Evolutionary conservation across 1,140 invertebrate species (phyloP), one percentile per base, ranked within the genome.

Genomic region (Cydia splendana): DNA sequence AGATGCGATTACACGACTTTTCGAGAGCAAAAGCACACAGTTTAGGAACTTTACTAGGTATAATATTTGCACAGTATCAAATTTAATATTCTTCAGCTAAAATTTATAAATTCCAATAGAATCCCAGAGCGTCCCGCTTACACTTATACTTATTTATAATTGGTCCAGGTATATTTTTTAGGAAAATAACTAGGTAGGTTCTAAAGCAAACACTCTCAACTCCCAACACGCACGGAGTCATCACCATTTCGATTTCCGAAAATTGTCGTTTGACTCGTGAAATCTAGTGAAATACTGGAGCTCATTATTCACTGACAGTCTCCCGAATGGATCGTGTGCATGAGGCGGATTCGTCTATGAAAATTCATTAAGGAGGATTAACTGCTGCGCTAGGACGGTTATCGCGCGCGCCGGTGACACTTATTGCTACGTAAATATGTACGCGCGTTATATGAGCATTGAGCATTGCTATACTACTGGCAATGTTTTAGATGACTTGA

Each of bases 361-460:
- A 83, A 83, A 81, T 83, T 84, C 78, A 84, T 84, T 83, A 83
- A 81, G 77, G 71, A 62, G 81, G 81, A 82, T 84, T 82, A 81
- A 84, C 77, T 77, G 71, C 76, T 57, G 77, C 65, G 75, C 78
- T 78, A 62, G 65, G 65, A 65, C 65, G 20, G 65, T 77, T 76
- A 79, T 79, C 71, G 76, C 65, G 34, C 48, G 51, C 65, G 51
- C 38, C 76, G 71, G 15, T 82, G 76, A 79, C 78, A 77, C 74
- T 76, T 78, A 79, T 78, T 79, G 81, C 45, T 76, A 76, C 74
- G 65, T 77, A 78, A 78, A 81, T 81, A 78, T 48, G 67, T 71
- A 71, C 67, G 57, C 57, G 13, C 18, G 34, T 20, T 51, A 38
- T 45, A 20, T 51, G 67, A 71, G 38, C n/a, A 71, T 71, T 71